Percentiles rank a stretch among this genome's conserved stretches.
phyloP scores from a whole-genome alignment of 2,888 invertebrate genomes.

The Hypercompe scribonia region DNA sequence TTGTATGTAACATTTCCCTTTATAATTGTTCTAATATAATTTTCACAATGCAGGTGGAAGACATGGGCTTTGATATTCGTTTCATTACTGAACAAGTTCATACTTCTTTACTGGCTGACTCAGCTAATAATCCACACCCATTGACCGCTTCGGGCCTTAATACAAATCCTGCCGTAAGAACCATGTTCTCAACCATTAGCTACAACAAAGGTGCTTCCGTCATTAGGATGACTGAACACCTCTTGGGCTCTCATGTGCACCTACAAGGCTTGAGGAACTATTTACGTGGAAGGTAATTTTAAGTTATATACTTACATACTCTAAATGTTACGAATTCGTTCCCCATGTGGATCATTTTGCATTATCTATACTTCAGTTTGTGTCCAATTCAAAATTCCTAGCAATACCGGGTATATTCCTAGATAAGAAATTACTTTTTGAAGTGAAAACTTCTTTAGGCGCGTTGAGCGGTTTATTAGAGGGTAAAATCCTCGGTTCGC shows the following conservation, averaged over 20 bases:
- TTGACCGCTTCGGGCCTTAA: slow-evolving; percentile 85
- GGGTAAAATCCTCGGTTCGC: no score
- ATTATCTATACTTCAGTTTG: no score
- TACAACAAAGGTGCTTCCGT: slow-evolving; percentile 89
- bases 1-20: no score
- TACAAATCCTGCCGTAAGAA: slow-evolving; percentile 85
- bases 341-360: no score
- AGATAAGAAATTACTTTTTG: not conserved
- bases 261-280: slow-evolving; percentile 85
- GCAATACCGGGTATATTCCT: not conserved
- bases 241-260: slow-evolving; percentile 85
- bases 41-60: slow-evolving; percentile 81
- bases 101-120: slow-evolving; percentile 87
- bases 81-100: slow-evolving; percentile 91
- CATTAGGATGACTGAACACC: slow-evolving; percentile 90
- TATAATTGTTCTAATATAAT: not conserved
- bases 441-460: no score
- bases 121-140: slow-evolving; percentile 85
- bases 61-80: slow-evolving; percentile 89
- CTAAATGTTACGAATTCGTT: no score
- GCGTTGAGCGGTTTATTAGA: no score
- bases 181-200: slow-evolving; percentile 89
- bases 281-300: slow-evolving; percentile 76
- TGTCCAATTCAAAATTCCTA: not conserved
- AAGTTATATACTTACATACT: not conserved